Conservation (phyloP, 2,113 vertebrate species). For the Megaptera novaeangliae region DNA sequence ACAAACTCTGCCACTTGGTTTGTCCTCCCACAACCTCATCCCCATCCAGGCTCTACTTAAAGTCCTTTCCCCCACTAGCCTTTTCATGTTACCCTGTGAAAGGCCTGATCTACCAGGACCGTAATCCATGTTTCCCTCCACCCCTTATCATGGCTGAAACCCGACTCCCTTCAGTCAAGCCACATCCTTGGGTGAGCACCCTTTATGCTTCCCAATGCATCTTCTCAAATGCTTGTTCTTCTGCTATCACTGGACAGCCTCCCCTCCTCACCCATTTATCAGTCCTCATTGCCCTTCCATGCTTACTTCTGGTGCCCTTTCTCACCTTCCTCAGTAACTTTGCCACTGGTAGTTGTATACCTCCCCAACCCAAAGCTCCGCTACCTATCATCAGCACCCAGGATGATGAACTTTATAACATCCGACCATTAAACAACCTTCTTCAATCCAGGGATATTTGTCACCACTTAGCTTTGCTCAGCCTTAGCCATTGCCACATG, state of each 20-base stretch:
- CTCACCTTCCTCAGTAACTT: neutral
- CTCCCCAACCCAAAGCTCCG: neutral
- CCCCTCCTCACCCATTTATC: neutral
- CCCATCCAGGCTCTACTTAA: neutral
- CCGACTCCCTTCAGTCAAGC: neutral
- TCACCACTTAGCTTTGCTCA: neutral
- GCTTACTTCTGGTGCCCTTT: too few species aligned
- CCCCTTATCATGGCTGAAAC: neutral
- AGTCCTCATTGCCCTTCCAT: neutral
- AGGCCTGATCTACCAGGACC: neutral
- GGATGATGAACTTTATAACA: neutral
- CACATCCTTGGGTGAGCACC: neutral
- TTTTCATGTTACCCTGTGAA: neutral
- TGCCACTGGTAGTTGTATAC: too few species aligned
- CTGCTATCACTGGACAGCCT: neutral
- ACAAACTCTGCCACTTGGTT: neutral
- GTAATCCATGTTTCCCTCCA: neutral
- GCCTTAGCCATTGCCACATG: neutral
- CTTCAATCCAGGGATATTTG: neutral
- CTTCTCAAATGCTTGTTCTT: neutral
- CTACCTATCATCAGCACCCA: neutral
- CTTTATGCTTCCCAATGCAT: neutral
- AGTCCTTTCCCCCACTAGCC: neutral
- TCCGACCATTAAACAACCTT: neutral
- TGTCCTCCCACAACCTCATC: neutral